Percentiles rank a stretch among this genome's conserved stretches.
These are phyloP conservation scores for Taurulus bubalis DNA, from an alignment of 2,113 vertebrate genomes.

Conservation along the genomic window DNA sequence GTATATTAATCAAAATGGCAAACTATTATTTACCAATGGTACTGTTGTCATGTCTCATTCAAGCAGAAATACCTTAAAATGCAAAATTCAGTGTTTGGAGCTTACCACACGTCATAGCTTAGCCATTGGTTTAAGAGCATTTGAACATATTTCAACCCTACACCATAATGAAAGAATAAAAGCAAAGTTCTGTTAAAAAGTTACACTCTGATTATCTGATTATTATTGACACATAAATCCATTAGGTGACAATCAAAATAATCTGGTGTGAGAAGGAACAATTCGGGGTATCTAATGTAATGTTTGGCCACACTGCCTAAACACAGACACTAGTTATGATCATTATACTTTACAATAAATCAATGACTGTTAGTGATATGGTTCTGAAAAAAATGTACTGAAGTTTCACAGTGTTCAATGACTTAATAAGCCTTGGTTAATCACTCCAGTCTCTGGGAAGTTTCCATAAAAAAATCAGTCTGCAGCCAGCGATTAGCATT, in stretches of 20 bases:
- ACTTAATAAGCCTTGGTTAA: constrained; percentile 27
- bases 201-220: constrained; percentile 3
- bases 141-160: not conserved
- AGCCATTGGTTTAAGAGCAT: constrained; percentile 14
- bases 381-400: constrained; percentile 56
- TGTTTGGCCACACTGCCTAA: not conserved
- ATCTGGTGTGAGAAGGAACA: constrained; percentile 11
- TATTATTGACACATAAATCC: constrained; percentile 7
- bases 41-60: not conserved
- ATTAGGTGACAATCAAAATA: not conserved
- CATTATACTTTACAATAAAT: constrained; percentile 32
- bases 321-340: constrained; percentile 18
- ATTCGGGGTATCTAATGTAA: constrained; percentile 4
- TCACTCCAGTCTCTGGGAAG: constrained; percentile 27
- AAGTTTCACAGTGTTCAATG: constrained; percentile 75
- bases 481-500: constrained; percentile 30
- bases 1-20: not conserved
- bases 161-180: constrained; percentile 17
- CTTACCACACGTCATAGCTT: not conserved
- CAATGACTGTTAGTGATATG: constrained; percentile 29
- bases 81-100: not conserved
- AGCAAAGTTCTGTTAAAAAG: not conserved
- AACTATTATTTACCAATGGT: not conserved
- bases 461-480: constrained; percentile 26
- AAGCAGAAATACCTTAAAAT: constrained; percentile 3